phyloP scores from a whole-genome alignment of 2,797 vertebrate genomes.

The Heliangelus exortis region DNA sequence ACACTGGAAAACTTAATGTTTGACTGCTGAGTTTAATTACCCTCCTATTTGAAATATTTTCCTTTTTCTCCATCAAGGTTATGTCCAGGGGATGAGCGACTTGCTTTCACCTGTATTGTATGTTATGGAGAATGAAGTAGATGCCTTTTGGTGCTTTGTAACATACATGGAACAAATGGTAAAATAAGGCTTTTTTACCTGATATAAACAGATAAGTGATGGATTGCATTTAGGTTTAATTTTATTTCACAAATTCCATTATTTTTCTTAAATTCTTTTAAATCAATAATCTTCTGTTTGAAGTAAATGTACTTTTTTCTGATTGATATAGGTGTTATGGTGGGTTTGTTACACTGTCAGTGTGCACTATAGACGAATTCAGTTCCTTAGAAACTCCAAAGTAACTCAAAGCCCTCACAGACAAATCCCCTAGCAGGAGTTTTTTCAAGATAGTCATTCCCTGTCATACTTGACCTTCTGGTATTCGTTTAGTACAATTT shows the following conservation, averaged over 20 bases:
- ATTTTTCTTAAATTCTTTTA: not conserved
- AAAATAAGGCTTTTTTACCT: constrained; percentile 47
- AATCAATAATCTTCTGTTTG: not conserved
- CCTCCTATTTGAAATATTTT: not conserved
- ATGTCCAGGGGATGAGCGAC: constrained; percentile 97
- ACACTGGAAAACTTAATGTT: not conserved
- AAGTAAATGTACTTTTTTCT: not conserved
- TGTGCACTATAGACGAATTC: not conserved
- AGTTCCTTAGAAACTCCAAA: not conserved
- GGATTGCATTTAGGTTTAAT: not conserved
- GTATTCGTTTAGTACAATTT: not conserved
- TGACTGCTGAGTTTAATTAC: not conserved
- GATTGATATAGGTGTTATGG: not conserved
- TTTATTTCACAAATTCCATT: not conserved
- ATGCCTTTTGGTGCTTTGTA: constrained; percentile 97
- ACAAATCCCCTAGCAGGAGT: not conserved
- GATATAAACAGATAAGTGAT: not conserved
- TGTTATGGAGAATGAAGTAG: constrained; percentile 96
- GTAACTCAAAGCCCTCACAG: not conserved
- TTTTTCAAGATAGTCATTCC: not conserved
- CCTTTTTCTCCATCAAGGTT: constrained; percentile 79
- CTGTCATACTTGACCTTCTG: not conserved
- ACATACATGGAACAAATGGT: constrained; percentile 97
- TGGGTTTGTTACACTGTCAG: not conserved
- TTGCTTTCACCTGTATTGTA: constrained; percentile 93